These are phyloP conservation scores for Cyclophora albipunctata DNA, from an alignment of 2,888 invertebrate genomes.

Conservation along the genomic window DNA sequence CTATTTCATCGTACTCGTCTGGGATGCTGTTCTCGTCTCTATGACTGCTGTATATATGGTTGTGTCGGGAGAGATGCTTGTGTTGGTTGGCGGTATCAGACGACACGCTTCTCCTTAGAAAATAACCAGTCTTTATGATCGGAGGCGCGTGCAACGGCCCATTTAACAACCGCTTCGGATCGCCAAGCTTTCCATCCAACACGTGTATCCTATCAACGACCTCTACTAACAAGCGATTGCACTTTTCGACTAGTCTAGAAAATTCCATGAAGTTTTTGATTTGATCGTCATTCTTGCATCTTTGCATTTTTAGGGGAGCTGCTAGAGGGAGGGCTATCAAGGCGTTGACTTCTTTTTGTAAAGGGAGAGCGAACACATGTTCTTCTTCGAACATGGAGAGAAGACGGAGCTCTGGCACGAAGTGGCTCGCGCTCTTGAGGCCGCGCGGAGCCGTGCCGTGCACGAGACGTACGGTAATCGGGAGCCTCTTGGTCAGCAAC, in stretches of 20 bases:
- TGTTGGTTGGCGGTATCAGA: slow-evolving; percentile 82
- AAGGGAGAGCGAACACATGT: slow-evolving; percentile 86
- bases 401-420: slow-evolving; percentile 88
- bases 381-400: slow-evolving; percentile 91
- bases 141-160: slow-evolving; percentile 60
- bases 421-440: slow-evolving; percentile 86
- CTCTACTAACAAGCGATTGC: slow-evolving; percentile 81
- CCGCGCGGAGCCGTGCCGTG: slow-evolving; percentile 92
- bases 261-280: slow-evolving; percentile 85
- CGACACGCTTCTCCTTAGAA: slow-evolving; percentile 84
- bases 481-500: slow-evolving; percentile 90
- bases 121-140: slow-evolving; percentile 78
- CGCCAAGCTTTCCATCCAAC: slow-evolving; percentile 86
- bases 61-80: slow-evolving; percentile 68
- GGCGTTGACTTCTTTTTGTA: slow-evolving; percentile 86
- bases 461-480: slow-evolving; percentile 92
- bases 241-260: slow-evolving; percentile 84
- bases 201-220: slow-evolving; percentile 89
- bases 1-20: slow-evolving; percentile 95
- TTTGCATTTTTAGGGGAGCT: slow-evolving; percentile 88
- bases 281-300: slow-evolving; percentile 87
- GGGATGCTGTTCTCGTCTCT: slow-evolving; percentile 80
- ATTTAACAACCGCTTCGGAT: slow-evolving; percentile 68
- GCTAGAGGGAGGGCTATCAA: slow-evolving; percentile 89
- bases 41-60: slow-evolving; percentile 72